Conservation (phyloP, 2,113 vertebrate genomes). For the Malaclemys terrapin region DNA sequence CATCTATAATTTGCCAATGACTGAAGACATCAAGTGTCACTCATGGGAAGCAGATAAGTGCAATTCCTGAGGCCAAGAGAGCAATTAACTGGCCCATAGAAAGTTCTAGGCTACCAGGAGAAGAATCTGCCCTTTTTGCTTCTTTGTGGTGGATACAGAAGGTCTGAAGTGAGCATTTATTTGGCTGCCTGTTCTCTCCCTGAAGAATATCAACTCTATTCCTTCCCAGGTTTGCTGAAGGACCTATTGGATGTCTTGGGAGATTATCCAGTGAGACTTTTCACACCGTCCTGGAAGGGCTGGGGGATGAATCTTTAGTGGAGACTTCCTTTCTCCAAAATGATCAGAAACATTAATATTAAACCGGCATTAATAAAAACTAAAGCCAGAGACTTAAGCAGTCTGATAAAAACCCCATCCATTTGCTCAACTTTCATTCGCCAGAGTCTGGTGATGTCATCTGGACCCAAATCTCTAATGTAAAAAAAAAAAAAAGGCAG, state of each 20-base stretch:
- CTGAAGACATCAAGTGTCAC: background rate
- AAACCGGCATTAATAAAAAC: background rate
- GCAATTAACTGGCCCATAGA: background rate
- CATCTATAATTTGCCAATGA: background rate
- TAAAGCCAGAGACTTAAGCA: background rate
- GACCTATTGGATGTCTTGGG: background rate
- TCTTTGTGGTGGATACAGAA: background rate
- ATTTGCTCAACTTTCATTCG: background rate
- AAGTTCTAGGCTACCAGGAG: background rate
- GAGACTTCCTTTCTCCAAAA: background rate
- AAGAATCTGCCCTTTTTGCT: constrained; percentile 19
- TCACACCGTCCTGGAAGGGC: constrained; percentile 13
- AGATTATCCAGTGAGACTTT: background rate
- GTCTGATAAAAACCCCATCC: background rate
- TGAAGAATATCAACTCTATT: background rate
- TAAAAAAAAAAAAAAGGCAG: background rate
- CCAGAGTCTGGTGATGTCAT: background rate
- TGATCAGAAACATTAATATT: background rate
- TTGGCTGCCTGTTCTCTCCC: background rate
- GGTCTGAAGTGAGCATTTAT: background rate
- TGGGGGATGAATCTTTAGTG: background rate
- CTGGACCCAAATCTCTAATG: background rate
- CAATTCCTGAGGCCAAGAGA: background rate
- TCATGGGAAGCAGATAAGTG: background rate
- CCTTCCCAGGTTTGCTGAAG: background rate